A percentile compares a stretch with the other conserved stretches of the same genome.
These are phyloP conservation scores for Acyrthosiphon pisum DNA, from an alignment of 1,140 invertebrate genomes.

Conservation along the genomic window DNA sequence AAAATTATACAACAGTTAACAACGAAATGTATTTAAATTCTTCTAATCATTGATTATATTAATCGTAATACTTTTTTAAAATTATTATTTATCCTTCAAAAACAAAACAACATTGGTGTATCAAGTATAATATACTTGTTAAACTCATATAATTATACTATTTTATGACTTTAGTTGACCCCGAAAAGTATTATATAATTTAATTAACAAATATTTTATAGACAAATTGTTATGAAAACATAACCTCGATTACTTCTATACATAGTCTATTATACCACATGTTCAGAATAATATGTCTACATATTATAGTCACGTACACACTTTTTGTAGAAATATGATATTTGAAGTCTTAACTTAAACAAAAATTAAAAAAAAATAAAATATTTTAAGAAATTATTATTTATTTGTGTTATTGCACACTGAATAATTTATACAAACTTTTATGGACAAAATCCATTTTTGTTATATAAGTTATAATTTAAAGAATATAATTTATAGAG, in stretches of 20 bases:
- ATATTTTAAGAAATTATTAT: not conserved
- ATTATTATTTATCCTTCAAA: slow-evolving; percentile 28
- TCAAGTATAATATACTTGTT: not conserved
- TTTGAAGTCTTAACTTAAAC: not conserved
- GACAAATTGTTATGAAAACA: slow-evolving; percentile 24
- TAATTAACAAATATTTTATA: slow-evolving; percentile 19
- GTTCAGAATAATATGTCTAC: not conserved
- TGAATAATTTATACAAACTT: not conserved
- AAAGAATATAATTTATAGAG: not conserved
- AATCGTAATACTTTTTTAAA: slow-evolving; percentile 4
- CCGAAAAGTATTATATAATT: slow-evolving; percentile 30
- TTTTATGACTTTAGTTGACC: not conserved
- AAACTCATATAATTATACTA: slow-evolving; percentile 25
- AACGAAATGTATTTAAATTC: not conserved
- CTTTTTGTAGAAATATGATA: not conserved
- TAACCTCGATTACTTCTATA: slow-evolving; percentile 19
- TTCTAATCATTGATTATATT: not conserved
- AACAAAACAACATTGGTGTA: not conserved
- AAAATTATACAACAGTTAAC: not conserved
- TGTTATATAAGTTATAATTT: not conserved
- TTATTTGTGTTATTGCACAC: not conserved
- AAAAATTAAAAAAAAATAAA: not conserved
- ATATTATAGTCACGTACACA: not conserved
- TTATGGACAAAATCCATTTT: not conserved
- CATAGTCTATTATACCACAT: not conserved